Conservation (phyloP, 2,113 vertebrate species). For the Melanerpes aurifrons region DNA sequence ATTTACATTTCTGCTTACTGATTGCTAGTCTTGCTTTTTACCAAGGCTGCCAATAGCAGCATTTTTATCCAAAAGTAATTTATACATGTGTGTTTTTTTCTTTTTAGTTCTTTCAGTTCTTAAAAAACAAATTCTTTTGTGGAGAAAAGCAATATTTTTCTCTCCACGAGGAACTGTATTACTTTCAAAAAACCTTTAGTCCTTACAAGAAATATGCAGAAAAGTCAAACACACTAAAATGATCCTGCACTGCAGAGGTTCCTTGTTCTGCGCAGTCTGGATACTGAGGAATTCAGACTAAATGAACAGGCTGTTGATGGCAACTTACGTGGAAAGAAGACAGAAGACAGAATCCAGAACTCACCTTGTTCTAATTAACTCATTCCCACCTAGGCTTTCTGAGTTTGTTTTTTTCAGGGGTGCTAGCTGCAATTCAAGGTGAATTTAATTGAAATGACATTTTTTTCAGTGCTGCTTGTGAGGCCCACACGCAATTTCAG, state of each 20-base stretch:
- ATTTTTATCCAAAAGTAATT: not conserved
- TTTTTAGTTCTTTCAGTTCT: not conserved
- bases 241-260: not conserved
- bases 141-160: not conserved
- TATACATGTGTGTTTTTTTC: not conserved
- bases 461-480: not conserved
- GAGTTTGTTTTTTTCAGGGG: not conserved
- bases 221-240: not conserved
- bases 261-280: not conserved
- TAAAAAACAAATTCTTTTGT: not conserved
- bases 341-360: not conserved
- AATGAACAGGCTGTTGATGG: not conserved
- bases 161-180: not conserved
- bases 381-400: not conserved
- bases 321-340: not conserved
- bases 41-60: not conserved
- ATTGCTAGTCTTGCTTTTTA: not conserved
- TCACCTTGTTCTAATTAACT: not conserved
- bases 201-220: not conserved
- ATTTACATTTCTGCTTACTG: constrained; percentile 6
- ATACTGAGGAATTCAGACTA: not conserved
- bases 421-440: not conserved
- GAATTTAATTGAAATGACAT: not conserved
- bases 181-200: not conserved
- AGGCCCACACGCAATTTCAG: not conserved